Conservation (phyloP, 2,797 vertebrate genomes). For the Platyrinchus mystaceus region DNA sequence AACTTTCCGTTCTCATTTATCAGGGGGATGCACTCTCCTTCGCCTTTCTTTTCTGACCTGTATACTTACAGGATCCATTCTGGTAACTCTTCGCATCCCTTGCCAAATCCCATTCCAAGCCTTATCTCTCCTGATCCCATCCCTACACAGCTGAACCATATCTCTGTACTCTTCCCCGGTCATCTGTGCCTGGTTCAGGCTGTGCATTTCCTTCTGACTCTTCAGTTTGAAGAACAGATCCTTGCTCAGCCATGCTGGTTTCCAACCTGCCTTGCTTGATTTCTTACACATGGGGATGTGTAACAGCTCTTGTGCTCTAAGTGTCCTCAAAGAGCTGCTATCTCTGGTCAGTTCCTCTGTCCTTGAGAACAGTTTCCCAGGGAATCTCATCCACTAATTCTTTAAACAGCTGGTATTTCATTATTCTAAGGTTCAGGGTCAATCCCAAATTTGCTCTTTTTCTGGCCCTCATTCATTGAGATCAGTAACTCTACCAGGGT, state of each 20-base stretch:
- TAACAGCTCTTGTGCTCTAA: background rate
- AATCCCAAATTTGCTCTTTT: background rate
- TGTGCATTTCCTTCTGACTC: background rate
- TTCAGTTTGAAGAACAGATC: background rate
- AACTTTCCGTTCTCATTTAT: background rate
- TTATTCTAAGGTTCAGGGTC: background rate
- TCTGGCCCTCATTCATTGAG: background rate
- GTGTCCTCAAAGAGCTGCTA: background rate
- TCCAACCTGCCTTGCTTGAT: background rate
- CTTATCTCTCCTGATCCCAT: background rate
- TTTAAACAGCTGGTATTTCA: background rate
- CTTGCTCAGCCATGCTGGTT: background rate
- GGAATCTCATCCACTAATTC: background rate
- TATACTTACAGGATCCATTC: background rate
- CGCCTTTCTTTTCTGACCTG: background rate
- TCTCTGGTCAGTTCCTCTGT: background rate
- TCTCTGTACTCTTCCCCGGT: background rate
- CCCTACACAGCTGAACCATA: background rate
- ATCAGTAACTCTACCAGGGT: background rate
- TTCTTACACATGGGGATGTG: background rate
- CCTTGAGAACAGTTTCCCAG: background rate
- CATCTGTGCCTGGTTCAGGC: background rate
- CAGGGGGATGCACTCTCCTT: background rate
- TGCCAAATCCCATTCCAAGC: background rate
- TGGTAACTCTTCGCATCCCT: fast-evolving